A percentile compares a stretch with the other conserved stretches of the same genome.
phyloP scores from a whole-genome alignment of 2,113 vertebrate genomes.

The Leucopternis melanops region DNA sequence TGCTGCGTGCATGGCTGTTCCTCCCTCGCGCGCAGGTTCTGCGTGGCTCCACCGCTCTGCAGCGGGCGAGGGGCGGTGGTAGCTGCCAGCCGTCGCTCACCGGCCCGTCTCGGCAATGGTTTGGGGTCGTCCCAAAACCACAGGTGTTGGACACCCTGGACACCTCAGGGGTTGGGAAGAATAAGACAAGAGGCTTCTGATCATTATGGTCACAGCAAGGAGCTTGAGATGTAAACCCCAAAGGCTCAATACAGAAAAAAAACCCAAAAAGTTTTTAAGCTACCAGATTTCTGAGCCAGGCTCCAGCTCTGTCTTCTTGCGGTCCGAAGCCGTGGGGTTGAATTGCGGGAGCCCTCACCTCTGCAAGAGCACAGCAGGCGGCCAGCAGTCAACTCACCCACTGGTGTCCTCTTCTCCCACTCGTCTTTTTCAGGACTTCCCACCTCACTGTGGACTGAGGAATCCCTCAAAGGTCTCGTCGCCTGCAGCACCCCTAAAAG shows the following conservation, averaged over 20 bases:
- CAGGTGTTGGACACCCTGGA: neutral
- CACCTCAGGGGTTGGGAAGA: neutral
- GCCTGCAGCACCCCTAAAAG: neutral
- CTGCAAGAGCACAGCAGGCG: neutral
- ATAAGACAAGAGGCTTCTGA: neutral
- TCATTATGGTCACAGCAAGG: neutral
- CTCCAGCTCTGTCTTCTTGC: neutral
- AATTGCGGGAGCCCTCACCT: neutral
- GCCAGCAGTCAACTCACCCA: neutral
- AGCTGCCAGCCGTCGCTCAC: fast-evolving
- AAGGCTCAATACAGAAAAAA: neutral
- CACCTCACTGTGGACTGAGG: neutral
- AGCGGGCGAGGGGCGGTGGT: fast-evolving
- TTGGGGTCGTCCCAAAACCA: neutral
- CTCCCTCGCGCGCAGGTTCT: neutral
- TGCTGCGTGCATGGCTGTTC: neutral
- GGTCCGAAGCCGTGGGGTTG: fast-evolving
- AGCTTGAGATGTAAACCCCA: neutral
- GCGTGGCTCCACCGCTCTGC: fast-evolving
- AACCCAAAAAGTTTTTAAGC: fast-evolving
- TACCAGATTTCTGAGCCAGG: neutral
- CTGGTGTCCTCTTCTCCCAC: neutral
- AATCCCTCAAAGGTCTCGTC: neutral
- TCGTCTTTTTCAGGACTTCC: neutral
- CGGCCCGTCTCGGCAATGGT: fast-evolving